A percentile compares a stretch with the other conserved stretches of the same genome.
phyloP scores from a whole-genome alignment of 2,113 vertebrate species.

The Connochaetes taurinus region DNA sequence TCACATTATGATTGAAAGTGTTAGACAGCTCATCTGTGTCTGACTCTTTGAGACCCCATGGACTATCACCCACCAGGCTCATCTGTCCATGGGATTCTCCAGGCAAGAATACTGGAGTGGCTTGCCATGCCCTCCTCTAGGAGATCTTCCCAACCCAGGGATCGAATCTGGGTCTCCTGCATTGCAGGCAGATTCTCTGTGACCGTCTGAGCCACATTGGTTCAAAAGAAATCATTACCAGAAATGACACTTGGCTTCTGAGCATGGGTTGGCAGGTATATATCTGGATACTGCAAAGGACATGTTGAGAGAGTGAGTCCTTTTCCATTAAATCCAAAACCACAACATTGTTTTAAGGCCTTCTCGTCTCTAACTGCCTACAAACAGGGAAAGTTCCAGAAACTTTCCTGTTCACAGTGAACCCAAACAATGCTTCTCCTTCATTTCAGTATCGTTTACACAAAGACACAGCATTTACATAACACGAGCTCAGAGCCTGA shows the following conservation, averaged over 20 bases:
- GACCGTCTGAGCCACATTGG: rapidly evolving
- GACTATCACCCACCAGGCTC: background rate
- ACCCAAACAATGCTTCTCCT: background rate
- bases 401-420: background rate
- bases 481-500: background rate
- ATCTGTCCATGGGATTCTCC: background rate
- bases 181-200: background rate
- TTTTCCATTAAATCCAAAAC: background rate
- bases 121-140: background rate
- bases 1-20: background rate
- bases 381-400: background rate
- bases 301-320: background rate
- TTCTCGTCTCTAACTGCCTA: background rate
- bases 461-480: background rate
- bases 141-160: background rate
- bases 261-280: background rate
- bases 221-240: background rate
- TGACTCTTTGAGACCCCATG: background rate
- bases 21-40: background rate
- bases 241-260: background rate
- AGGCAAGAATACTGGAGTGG: background rate
- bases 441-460: background rate
- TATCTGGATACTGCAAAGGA: background rate
- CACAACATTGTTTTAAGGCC: background rate
- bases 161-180: background rate